phyloP scores from a whole-genome alignment of 2,113 vertebrate species.

The Parus major region DNA sequence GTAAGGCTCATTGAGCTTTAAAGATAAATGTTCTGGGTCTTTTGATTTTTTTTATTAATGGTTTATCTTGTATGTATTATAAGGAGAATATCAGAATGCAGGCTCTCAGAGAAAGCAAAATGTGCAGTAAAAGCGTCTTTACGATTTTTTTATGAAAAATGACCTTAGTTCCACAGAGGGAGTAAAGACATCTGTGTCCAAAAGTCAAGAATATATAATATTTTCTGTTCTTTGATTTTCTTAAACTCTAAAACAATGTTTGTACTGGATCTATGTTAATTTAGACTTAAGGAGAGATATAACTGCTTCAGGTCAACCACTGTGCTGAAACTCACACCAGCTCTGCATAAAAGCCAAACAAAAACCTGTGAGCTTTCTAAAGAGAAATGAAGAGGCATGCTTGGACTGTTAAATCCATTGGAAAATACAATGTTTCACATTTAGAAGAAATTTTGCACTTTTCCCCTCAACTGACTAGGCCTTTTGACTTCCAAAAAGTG shows the following conservation, averaged over 20 bases:
- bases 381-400: background rate
- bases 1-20: background rate
- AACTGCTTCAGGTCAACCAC: background rate
- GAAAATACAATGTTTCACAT: background rate
- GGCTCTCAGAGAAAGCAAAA: background rate
- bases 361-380: background rate
- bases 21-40: background rate
- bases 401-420: background rate
- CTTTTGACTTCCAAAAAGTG: background rate
- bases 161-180: background rate
- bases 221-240: background rate
- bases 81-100: background rate
- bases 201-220: background rate
- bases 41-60: background rate
- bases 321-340: background rate
- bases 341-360: background rate
- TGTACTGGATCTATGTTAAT: background rate
- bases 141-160: background rate
- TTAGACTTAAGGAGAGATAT: background rate
- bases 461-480: background rate
- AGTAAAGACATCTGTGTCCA: background rate
- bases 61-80: background rate
- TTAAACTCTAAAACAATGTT: background rate
- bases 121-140: background rate
- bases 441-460: background rate